Percentiles rank a stretch among this genome's conserved stretches.
phyloP scores from a whole-genome alignment of 2,797 vertebrate genomes.

The Pteronotus mesoamericanus region DNA sequence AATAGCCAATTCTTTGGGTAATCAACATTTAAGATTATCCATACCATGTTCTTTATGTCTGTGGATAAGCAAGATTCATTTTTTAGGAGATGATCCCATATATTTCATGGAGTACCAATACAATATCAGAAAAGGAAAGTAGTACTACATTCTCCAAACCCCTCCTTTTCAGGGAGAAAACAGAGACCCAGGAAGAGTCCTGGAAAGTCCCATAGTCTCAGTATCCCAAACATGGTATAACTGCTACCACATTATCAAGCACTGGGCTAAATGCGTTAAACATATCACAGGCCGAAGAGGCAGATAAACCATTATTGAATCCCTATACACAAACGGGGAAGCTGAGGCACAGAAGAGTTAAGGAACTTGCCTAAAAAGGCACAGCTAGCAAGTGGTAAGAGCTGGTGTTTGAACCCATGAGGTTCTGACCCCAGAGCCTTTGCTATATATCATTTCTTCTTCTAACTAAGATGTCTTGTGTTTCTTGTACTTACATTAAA shows the following conservation, averaged over 20 bases:
- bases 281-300: not conserved
- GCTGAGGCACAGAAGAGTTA: not conserved
- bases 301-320: not conserved
- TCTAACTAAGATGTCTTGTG: not conserved
- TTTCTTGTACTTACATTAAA: not conserved
- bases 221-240: not conserved
- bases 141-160: not conserved
- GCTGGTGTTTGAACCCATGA: not conserved
- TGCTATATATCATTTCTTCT: not conserved
- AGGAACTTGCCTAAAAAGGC: not conserved
- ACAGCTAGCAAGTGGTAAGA: not conserved
- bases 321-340: not conserved
- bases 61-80: not conserved
- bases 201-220: not conserved
- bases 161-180: not conserved
- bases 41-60: not conserved
- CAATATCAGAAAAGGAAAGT: not conserved
- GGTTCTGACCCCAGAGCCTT: not conserved
- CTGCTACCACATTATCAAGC: not conserved
- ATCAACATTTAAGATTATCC: not conserved
- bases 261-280: not conserved
- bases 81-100: not conserved
- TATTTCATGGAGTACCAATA: not conserved
- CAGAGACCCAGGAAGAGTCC: not conserved
- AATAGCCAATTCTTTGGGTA: not conserved